Evolutionary conservation across 2,797 vertebrate genomes (phyloP).

Genomic region (Monodelphis domestica): DNA sequence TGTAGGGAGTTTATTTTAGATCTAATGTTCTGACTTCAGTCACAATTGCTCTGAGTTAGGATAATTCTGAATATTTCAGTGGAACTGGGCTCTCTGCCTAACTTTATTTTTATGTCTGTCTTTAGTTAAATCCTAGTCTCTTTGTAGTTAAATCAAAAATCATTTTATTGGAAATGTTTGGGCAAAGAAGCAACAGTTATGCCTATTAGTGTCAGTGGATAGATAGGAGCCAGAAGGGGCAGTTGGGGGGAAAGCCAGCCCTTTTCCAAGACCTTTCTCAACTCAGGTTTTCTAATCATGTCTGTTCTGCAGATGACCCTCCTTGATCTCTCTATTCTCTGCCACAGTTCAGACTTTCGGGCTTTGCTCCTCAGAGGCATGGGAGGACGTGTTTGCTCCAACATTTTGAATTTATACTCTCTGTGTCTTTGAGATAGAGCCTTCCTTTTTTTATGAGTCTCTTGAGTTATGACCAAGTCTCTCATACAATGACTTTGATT

Average conservation of each 20-base stretch:
- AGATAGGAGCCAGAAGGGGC: background rate
- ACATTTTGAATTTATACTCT: background rate
- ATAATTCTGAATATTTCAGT: background rate
- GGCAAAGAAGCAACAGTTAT: background rate
- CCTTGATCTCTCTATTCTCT: background rate
- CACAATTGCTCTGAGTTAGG: background rate
- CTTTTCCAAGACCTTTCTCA: background rate
- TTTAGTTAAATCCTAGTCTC: background rate
- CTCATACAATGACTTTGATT: background rate
- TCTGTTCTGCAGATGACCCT: background rate
- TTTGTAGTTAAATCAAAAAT: background rate
- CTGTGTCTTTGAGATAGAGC: background rate
- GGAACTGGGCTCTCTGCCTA: background rate
- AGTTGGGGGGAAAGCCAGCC: background rate
- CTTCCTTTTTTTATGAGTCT: background rate
- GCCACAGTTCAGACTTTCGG: background rate
- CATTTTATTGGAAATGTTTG: background rate
- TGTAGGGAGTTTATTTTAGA: background rate
- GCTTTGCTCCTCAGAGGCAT: background rate
- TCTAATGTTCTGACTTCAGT: background rate
- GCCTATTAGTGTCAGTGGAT: background rate
- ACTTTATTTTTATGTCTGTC: background rate
- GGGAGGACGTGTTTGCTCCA: background rate
- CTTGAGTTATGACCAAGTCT: background rate
- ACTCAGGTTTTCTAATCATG: background rate